Conservation (phyloP, 1,140 invertebrate genomes). For the Heliconius hermathena region DNA sequence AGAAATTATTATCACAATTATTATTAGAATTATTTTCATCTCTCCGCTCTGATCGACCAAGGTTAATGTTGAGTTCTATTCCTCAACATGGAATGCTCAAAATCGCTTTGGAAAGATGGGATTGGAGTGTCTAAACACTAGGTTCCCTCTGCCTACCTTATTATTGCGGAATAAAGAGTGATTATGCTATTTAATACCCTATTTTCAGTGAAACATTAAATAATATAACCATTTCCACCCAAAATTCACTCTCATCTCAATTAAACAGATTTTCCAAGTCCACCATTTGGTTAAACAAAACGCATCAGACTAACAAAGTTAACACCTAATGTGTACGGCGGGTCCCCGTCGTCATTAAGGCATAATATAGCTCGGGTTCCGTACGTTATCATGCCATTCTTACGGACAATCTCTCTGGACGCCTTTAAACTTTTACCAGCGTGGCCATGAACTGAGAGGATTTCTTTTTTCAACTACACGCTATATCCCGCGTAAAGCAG, state of each 20-base stretch:
- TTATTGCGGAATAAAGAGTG: no score
- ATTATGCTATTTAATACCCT: neutral
- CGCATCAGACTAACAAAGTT: conserved; percentile 11
- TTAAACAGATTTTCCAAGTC: conserved; percentile 2
- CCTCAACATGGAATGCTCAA: no score
- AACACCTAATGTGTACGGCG: conserved; percentile 20
- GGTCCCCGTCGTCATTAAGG: conserved; percentile 22
- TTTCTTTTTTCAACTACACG: neutral
- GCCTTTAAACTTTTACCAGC: conserved; percentile 30
- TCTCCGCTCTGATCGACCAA: no score
- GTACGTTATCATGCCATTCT: conserved; percentile 23
- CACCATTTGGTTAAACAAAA: conserved; percentile 8
- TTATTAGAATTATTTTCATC: no score
- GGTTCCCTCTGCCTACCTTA: no score
- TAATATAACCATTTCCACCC: neutral
- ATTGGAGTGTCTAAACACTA: no score
- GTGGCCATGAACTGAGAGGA: conserved; percentile 14
- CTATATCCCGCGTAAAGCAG: neutral
- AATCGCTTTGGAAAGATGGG: no score
- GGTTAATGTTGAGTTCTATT: no score
- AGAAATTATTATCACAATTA: no score
- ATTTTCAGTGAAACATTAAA: neutral
- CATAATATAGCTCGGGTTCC: conserved; percentile 29
- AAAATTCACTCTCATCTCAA: conserved; percentile 3
- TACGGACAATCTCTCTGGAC: conserved; percentile 25